A percentile compares a stretch with the other conserved stretches of the same genome.
These are phyloP conservation scores for Noctua janthina DNA, from an alignment of 2,888 invertebrate genomes.

Conservation along the genomic window DNA sequence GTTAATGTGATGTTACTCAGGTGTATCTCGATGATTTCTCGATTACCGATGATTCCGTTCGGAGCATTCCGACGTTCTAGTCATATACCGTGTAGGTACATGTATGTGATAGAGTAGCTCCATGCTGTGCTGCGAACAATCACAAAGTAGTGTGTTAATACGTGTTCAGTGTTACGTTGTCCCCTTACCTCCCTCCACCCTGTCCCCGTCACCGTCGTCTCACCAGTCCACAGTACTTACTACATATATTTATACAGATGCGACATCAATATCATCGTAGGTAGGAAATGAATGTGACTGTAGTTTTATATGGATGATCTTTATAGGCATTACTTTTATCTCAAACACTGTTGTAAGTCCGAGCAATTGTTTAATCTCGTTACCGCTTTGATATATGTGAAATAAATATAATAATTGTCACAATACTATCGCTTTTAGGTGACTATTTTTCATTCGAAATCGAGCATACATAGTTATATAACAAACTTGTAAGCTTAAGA, in stretches of 20 bases:
- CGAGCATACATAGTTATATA: slow-evolving; percentile 75
- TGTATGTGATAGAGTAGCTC: slow-evolving; percentile 82
- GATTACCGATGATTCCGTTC: slow-evolving; percentile 73
- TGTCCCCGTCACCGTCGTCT: slow-evolving; percentile 59
- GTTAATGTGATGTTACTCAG: slow-evolving; percentile 76
- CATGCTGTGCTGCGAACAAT: slow-evolving; percentile 80
- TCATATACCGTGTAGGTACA: slow-evolving; percentile 82
- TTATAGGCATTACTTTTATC: slow-evolving; percentile 71
- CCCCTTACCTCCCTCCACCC: slow-evolving; percentile 27
- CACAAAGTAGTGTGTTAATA: slow-evolving; percentile 79
- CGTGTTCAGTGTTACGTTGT: slow-evolving; percentile 73
- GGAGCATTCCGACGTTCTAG: slow-evolving; percentile 84
- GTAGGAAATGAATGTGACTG: slow-evolving; percentile 85
- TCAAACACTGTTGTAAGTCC: slow-evolving; percentile 77
- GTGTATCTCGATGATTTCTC: slow-evolving; percentile 61
- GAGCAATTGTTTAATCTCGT: slow-evolving; percentile 80
- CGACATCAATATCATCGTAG: slow-evolving; percentile 79
- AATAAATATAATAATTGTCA: slow-evolving; percentile 79
- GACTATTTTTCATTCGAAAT: slow-evolving; percentile 79
- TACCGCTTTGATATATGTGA: slow-evolving; percentile 85
- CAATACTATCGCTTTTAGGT: slow-evolving; percentile 86
- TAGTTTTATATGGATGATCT: slow-evolving; percentile 82
- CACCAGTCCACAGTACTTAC: slow-evolving; percentile 73
- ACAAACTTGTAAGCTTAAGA: slow-evolving; percentile 83
- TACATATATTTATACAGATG: slow-evolving; percentile 72